Evolutionary conservation across 2,888 invertebrate species (phyloP).

Genomic region (Drosophila fulvimacula): DNA sequence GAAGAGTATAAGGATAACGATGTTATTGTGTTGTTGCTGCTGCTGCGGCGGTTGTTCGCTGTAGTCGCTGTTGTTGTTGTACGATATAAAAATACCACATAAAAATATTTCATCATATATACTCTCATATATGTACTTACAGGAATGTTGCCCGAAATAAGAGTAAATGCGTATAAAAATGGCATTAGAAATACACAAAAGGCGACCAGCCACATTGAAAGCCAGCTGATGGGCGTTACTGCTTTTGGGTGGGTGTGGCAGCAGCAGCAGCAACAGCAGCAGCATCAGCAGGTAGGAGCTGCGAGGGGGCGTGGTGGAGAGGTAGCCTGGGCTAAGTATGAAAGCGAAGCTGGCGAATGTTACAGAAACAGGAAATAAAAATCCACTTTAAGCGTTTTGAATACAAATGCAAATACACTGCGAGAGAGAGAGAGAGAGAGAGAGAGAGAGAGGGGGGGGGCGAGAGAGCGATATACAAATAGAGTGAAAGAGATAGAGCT

Average conservation of each 20-base stretch:
- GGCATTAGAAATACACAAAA: conserved; percentile 78
- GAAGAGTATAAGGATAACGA: conserved; percentile 49
- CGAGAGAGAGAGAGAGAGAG: background rate
- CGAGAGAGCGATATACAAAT: background rate
- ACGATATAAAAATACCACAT: conserved; percentile 64
- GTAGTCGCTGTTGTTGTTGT: conserved; percentile 31
- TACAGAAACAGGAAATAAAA: conserved; percentile 77
- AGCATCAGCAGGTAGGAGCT: conserved; percentile 2
- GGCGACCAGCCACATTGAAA: conserved; percentile 47
- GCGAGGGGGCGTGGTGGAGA: background rate
- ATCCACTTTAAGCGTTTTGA: conserved; percentile 78
- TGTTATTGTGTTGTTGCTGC: conserved; percentile 31
- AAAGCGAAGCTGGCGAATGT: conserved; percentile 26
- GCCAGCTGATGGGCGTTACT: conserved; percentile 37
- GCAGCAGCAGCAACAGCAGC: conserved; percentile 1
- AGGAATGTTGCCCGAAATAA: conserved; percentile 56
- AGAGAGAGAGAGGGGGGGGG: background rate
- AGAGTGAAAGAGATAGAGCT: conserved; percentile 8
- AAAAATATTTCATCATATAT: conserved; percentile 55
- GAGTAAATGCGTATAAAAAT: conserved; percentile 75
- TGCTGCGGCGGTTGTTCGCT: conserved; percentile 13
- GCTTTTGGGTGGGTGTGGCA: background rate
- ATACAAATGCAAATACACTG: conserved; percentile 74
- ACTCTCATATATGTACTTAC: conserved; percentile 62
- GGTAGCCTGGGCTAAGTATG: conserved; percentile 4